These are phyloP conservation scores for Latrodectus geometricus DNA, from an alignment of 1,140 invertebrate species.

Conservation along the genomic window DNA sequence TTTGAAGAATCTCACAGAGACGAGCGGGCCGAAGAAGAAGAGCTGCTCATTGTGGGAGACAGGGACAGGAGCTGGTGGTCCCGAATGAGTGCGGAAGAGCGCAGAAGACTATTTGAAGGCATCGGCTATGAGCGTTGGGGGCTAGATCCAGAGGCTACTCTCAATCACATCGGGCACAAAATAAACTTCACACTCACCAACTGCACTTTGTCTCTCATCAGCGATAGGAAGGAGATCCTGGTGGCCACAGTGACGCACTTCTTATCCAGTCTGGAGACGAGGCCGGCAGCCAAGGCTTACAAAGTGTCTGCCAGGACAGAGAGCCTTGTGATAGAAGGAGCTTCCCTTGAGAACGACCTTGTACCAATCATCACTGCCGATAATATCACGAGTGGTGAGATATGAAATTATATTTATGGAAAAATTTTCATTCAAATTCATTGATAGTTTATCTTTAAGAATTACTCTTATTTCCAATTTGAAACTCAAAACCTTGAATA, in stretches of 20 bases:
- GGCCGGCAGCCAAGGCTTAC: constrained; percentile 77
- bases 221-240: constrained; percentile 75
- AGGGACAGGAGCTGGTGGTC: constrained; percentile 50
- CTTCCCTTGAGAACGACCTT: constrained; percentile 79
- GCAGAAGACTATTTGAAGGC: constrained; percentile 43
- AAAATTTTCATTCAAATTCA: too few relatives aligned
- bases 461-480: too few relatives aligned
- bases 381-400: constrained; percentile 75
- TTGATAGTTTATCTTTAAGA: too few relatives aligned
- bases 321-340: constrained; percentile 82
- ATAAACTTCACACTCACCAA: constrained; percentile 83
- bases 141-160: constrained; percentile 2
- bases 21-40: constrained; percentile 16
- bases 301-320: constrained; percentile 81
- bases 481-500: too few relatives aligned
- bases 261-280: constrained; percentile 78
- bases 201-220: constrained; percentile 78
- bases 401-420: too few relatives aligned
- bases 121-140: constrained; percentile 42
- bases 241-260: constrained; percentile 81
- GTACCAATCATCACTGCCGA: constrained; percentile 80
- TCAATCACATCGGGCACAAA: constrained; percentile 73
- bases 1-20: neutral
- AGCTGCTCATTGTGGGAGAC: constrained; percentile 30
- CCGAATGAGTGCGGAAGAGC: constrained; percentile 49